phyloP scores from a whole-genome alignment of 2,888 invertebrate genomes.

The Nymphalis urticae region DNA sequence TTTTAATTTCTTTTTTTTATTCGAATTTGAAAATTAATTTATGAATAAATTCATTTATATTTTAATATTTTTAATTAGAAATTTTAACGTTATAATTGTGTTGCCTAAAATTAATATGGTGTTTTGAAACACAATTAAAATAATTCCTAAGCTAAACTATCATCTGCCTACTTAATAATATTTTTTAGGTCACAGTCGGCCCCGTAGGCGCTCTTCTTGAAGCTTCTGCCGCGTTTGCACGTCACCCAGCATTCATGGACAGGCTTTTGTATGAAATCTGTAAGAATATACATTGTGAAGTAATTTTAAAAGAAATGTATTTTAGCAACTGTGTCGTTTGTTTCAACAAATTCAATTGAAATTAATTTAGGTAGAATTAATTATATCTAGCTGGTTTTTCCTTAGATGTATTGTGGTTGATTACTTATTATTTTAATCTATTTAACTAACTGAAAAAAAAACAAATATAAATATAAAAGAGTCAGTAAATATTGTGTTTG shows the following conservation, averaged over 20 bases:
- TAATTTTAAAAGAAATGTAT: neutral
- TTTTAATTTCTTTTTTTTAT: slow-evolving; percentile 15
- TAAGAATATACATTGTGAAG: slow-evolving; percentile 31
- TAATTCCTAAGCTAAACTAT: neutral
- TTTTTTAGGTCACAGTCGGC: slow-evolving; percentile 56
- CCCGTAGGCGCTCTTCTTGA: slow-evolving; percentile 64
- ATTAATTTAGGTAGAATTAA: no score
- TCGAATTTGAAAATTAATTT: neutral
- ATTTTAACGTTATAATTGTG: neutral
- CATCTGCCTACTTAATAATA: slow-evolving; percentile 44
- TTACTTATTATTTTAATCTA: no score
- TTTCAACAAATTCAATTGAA: no score
- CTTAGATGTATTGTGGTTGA: no score
- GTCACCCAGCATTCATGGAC: slow-evolving; percentile 75
- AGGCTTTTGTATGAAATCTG: slow-evolving; percentile 72
- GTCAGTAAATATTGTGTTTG: neutral
- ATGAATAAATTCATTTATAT: neutral
- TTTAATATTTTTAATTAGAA: neutral
- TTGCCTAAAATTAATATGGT: neutral
- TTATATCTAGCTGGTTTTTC: no score
- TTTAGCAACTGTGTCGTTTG: no score
- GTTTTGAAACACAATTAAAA: neutral
- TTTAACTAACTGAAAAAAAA: no score
- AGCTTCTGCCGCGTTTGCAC: slow-evolving; percentile 72
- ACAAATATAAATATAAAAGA: no score